Evolutionary conservation across 2,113 vertebrate genomes (phyloP).

Genomic region (crab-eating macaque (Macaca fascicularis)): DNA sequence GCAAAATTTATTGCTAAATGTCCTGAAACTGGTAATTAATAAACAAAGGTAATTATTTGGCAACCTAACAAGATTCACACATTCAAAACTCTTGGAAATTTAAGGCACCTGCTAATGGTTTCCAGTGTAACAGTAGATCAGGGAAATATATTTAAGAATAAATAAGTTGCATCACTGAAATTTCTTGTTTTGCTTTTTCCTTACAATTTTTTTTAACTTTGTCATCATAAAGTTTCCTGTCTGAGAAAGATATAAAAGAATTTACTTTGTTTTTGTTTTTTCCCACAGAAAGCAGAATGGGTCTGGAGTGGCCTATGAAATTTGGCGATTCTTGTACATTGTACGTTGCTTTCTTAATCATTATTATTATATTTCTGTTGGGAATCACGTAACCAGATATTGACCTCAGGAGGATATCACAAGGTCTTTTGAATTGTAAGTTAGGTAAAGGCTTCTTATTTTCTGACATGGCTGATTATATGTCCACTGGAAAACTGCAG

Average conservation of each 20-base stretch:
- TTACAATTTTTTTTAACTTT: slow-evolving; percentile 12
- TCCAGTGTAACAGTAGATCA: neutral
- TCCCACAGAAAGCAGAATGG: neutral
- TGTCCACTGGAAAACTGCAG: neutral
- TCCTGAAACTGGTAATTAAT: slow-evolving; percentile 6
- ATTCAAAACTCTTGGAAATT: neutral
- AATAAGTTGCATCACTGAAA: slow-evolving; percentile 2
- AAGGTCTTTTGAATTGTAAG: neutral
- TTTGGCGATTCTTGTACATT: neutral
- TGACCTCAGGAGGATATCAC: neutral
- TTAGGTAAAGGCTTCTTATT: neutral
- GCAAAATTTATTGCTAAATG: slow-evolving; percentile 17
- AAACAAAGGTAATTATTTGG: slow-evolving; percentile 24
- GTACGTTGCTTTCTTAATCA: neutral
- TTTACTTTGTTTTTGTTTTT: neutral
- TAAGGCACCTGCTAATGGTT: neutral
- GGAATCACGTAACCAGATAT: neutral
- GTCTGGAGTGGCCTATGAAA: neutral
- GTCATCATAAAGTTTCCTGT: neutral
- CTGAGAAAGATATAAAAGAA: neutral
- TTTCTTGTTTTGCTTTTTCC: neutral
- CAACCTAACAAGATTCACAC: neutral
- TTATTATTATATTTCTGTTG: neutral
- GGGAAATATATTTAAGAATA: slow-evolving; percentile 25
- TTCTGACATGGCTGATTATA: neutral